Percentiles rank a stretch among this genome's conserved stretches.
phyloP scores from a whole-genome alignment of 2,113 vertebrate genomes.

The Oreotrochilus melanogaster region DNA sequence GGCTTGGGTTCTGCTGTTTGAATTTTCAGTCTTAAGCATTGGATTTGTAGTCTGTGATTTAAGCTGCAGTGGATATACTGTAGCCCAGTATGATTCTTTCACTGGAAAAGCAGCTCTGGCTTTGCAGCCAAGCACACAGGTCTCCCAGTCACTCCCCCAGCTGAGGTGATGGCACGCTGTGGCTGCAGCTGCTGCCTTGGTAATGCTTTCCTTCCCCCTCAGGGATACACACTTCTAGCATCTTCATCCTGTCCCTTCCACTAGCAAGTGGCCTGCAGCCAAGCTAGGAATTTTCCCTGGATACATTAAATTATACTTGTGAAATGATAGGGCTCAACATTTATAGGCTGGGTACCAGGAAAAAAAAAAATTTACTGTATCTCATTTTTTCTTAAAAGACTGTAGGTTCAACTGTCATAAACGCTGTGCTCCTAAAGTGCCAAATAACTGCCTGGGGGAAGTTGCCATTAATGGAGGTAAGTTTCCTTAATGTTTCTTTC shows the following conservation, averaged over 20 bases:
- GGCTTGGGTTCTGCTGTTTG: background rate
- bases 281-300: background rate
- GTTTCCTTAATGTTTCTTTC: conserved; percentile 28
- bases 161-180: rapidly evolving
- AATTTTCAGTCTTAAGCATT: background rate
- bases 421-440: conserved; percentile 94
- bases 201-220: background rate
- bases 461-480: conserved; percentile 93
- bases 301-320: background rate
- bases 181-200: background rate
- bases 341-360: background rate
- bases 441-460: conserved; percentile 96
- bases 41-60: background rate
- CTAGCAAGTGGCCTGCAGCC: background rate
- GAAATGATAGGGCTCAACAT: background rate
- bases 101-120: background rate
- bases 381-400: conserved; percentile 78
- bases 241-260: background rate
- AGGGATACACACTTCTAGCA: background rate
- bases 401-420: conserved; percentile 98
- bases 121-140: background rate
- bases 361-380: background rate
- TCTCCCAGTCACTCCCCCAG: background rate
- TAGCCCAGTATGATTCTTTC: background rate
- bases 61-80: background rate